phyloP scores from a whole-genome alignment of 2,797 vertebrate species.

The Anomalospiza imberbis region DNA sequence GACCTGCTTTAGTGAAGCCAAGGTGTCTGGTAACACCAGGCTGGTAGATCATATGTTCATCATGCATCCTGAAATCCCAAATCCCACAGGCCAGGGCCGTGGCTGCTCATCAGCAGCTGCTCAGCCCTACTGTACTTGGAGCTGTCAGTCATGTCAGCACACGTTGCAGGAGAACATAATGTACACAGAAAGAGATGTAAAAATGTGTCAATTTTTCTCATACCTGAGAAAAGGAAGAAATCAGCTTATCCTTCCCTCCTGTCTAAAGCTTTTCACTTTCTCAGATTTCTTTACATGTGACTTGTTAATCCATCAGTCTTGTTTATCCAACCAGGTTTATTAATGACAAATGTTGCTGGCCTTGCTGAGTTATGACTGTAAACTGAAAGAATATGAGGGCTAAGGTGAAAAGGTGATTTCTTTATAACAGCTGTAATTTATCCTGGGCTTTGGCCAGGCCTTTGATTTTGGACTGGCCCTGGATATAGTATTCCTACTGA shows the following conservation, averaged over 20 bases:
- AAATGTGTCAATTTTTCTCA: not conserved
- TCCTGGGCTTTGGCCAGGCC: constrained; percentile 71
- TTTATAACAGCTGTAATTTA: constrained; percentile 77
- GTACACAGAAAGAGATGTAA: not conserved
- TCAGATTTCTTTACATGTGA: constrained; percentile 57
- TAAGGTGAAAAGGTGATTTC: constrained; percentile 75
- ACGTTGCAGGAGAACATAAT: not conserved
- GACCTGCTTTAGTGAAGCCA: not conserved
- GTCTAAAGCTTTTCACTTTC: constrained; percentile 56
- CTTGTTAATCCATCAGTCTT: constrained; percentile 68
- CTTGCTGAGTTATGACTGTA: constrained; percentile 71
- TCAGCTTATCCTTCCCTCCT: not conserved
- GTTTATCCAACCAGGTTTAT: constrained; percentile 66
- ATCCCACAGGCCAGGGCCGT: not conserved
- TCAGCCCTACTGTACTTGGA: not conserved
- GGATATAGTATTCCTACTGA: constrained; percentile 79
- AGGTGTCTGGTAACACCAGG: not conserved
- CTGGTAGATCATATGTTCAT: not conserved
- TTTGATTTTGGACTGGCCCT: constrained; percentile 76
- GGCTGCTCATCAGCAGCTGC: not conserved
- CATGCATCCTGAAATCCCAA: not conserved
- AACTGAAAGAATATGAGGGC: constrained; percentile 72
- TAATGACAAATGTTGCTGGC: constrained; percentile 71
- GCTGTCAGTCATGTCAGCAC: not conserved
- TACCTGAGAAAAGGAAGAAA: not conserved